A percentile compares a stretch with the other conserved stretches of the same genome.
Evolutionary conservation across 2,113 vertebrate genomes (phyloP).

Genomic region (Rhynchopsitta pachyrhyncha): DNA sequence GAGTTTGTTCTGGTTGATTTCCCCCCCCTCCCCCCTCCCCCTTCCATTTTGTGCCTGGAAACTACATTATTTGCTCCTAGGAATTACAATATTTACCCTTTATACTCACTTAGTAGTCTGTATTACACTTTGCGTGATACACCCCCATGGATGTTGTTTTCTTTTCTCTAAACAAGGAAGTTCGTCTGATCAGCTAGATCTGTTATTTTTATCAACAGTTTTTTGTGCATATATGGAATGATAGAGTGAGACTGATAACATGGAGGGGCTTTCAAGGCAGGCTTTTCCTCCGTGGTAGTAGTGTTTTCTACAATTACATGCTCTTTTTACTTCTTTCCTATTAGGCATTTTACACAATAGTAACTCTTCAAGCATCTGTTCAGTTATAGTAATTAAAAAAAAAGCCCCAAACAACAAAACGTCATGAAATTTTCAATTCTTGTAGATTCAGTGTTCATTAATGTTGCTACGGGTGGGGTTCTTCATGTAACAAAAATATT

Average conservation of each 20-base stretch:
- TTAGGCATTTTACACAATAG: neutral
- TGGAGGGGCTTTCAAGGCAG: neutral
- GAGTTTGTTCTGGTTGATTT: neutral
- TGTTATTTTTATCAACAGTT: neutral
- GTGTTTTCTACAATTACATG: neutral
- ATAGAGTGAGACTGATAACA: neutral
- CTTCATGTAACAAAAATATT: neutral
- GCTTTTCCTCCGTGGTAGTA: neutral
- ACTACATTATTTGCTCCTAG: constrained; percentile 32
- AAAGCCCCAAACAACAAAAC: rapidly evolving
- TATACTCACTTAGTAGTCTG: neutral
- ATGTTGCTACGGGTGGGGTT: neutral
- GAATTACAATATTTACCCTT: constrained; percentile 27
- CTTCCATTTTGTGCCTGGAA: neutral
- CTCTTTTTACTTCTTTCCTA: neutral
- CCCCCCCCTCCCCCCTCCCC: too few relatives aligned
- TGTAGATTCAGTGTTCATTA: neutral
- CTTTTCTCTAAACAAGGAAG: neutral
- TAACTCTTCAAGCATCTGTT: neutral
- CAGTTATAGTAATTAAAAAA: neutral
- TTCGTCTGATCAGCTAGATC: neutral
- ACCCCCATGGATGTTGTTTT: neutral
- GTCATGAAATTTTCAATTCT: neutral
- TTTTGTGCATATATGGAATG: neutral
- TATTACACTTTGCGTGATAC: neutral